Evolutionary conservation across 2,113 vertebrate species (phyloP), one percentile per base, ranked within the genome.

Genomic region (Plecotus auritus): DNA sequence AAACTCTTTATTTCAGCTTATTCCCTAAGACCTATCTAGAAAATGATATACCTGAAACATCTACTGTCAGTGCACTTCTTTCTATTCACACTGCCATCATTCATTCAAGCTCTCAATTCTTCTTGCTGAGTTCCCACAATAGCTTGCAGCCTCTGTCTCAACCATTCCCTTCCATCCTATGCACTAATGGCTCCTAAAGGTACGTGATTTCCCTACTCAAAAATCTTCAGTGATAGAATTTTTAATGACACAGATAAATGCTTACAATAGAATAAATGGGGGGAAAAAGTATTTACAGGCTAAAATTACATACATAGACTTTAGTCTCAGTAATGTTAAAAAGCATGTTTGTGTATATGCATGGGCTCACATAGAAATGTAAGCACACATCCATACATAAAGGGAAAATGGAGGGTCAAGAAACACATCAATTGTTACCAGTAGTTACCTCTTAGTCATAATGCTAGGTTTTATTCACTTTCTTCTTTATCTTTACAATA

Each of bases 401-500:
- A 88, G 23, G 72, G 64, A 92, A 32, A 85, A 88, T 18, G 12
- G 9, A 72, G 32, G 37, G 35, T 26, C 82, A 95, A 54, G 64
- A 87, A 90, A 90, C 35, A 89, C 2, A 88, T n/a, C 5, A 42
- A 69, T 51, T 78, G 47, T 80, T 69, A 80, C 32, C 17, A 96
- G 37, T 72, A n/a, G 37, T 59, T 54, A 74, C 40, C 49, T 90
- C 81, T 78, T 78, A 73, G 37, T 82, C 32, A 17, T 32, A 86
- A 85, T 8, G 54, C 13, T 87, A 69, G 26, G 45, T 76, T 59
- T 45, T 92, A 73, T 61, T 85, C 40, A 86, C 30, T 95, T 83
- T 77, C 14, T 93, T 95, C 69, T 49, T 82, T 82, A 54, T 49
- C 81, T 87, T 94, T 85, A 90, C 6, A 87, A 73, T 61, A 22